Percentiles rank a stretch among this genome's conserved stretches.
Evolutionary conservation across 2,113 vertebrate species (phyloP).

Genomic region (Amphiprion ocellaris): DNA sequence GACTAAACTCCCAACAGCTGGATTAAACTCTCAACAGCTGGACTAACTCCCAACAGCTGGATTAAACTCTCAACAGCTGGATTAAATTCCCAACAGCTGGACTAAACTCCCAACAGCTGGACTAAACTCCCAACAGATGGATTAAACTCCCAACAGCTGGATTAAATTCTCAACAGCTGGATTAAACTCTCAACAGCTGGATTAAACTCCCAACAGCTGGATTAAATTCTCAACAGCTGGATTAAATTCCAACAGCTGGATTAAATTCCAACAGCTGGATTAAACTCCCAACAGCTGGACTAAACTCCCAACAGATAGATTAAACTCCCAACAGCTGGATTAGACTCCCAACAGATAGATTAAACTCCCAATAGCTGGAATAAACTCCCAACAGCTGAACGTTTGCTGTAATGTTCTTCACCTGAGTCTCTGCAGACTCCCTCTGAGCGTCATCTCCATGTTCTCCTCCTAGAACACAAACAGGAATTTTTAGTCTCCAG

Average conservation of each 20-base stretch:
- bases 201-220: accelerated
- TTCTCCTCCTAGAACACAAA: constrained; percentile 80
- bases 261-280: accelerated
- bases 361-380: accelerated
- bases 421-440: constrained; percentile 79
- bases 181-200: too few relatives aligned
- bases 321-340: too few relatives aligned
- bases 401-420: constrained; percentile 23
- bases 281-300: accelerated
- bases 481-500: neutral
- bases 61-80: too few relatives aligned
- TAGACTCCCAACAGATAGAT: too few relatives aligned
- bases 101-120: accelerated
- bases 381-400: neutral
- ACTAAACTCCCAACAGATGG: too few relatives aligned
- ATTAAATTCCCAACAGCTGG: accelerated
- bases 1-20: accelerated
- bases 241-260: accelerated
- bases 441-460: constrained; percentile 79
- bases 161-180: accelerated
- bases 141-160: too few relatives aligned
- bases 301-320: too few relatives aligned
- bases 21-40: too few relatives aligned
- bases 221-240: accelerated
- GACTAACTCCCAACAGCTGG: too few relatives aligned